Base-by-base conservation (phyloP, 2,888 invertebrate genomes). In the Melinaea menophilus region DNA sequence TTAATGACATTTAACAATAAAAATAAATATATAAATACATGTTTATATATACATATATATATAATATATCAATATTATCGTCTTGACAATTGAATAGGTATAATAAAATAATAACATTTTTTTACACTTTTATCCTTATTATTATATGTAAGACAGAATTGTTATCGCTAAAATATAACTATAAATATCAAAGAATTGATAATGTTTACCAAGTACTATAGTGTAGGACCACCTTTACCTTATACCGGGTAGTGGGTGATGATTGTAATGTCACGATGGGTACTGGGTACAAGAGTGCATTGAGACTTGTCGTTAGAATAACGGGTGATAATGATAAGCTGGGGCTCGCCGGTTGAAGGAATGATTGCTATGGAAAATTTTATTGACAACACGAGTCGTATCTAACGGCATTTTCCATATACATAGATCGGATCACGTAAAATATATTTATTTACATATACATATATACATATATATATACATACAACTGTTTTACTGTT, bases 251-350 rank as follows among this genome's bases (percentile, higher is more conserved):
- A n/a, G 46, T 46, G 46, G 46, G n/a, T n/a, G 46, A n/a, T 46
- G 12, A 2, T 4, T 46, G 46, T 46, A 46, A 46, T 46, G 11
- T 46, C n/a, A 46, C 11, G 11, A 46, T 46, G n/a, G 11, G 46
- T n/a, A 46, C 46, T 22, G 22, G 22, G 22, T 22, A 22, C 22
- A 22, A 31, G 22, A 51, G 51, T 51, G 51, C 51, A 51, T 51
- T 51, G 31, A 51, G 7, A 11, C 51, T 55, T 56, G 54, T 61
- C 63, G 65, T 63, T 65, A 63, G 63, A 63, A 65, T 67, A 65
- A 67, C 61, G 61, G 54, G 59, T 61, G 62, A 67, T 63, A 65
- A 63, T 65, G 65, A 62, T 67, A 67, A 62, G 59, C 51, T 54
- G 59, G 54, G 56, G 34, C 56, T 59, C 51, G 51, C 51, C n/a